Conservation (phyloP, 2,888 invertebrate genomes). For the Thereva unica region DNA sequence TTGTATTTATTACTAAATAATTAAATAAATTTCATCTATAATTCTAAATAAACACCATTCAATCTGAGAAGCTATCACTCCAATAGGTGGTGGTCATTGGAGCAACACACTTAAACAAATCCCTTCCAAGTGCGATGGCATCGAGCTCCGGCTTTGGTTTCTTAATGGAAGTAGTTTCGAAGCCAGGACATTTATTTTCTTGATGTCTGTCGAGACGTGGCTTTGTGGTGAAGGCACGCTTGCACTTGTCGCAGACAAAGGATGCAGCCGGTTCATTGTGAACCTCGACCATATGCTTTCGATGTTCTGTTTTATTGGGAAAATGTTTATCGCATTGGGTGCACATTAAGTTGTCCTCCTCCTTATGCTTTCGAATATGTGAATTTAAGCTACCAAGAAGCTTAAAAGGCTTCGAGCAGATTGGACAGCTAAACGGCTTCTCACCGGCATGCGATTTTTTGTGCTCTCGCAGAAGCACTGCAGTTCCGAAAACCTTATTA, state of each 20-base stretch:
- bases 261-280: constrained; percentile 50
- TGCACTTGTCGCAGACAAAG: constrained; percentile 54
- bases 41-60: constrained; percentile 40
- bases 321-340: constrained; percentile 49
- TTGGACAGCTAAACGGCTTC: constrained; percentile 54
- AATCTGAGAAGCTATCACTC: constrained; percentile 60
- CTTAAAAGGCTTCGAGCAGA: constrained; percentile 58
- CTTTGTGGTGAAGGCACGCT: constrained; percentile 52
- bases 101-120: constrained; percentile 59
- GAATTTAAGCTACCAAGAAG: constrained; percentile 57
- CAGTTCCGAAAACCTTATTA: constrained; percentile 59
- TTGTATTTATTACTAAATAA: too few species aligned
- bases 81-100: constrained; percentile 59
- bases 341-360: constrained; percentile 47
- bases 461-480: constrained; percentile 61
- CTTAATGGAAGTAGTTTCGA: constrained; percentile 35
- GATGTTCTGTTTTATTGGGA: constrained; percentile 51
- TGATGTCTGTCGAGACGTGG: constrained; percentile 52
- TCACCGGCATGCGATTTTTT: constrained; percentile 58
- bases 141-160: constrained; percentile 43
- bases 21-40: too few species aligned
- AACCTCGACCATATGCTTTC: constrained; percentile 52
- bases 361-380: constrained; percentile 57
- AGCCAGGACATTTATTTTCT: constrained; percentile 41
- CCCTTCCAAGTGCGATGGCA: constrained; percentile 51